Evolutionary conservation across 2,888 invertebrate genomes (phyloP).

Genomic region (Eupithecia inturbata): DNA sequence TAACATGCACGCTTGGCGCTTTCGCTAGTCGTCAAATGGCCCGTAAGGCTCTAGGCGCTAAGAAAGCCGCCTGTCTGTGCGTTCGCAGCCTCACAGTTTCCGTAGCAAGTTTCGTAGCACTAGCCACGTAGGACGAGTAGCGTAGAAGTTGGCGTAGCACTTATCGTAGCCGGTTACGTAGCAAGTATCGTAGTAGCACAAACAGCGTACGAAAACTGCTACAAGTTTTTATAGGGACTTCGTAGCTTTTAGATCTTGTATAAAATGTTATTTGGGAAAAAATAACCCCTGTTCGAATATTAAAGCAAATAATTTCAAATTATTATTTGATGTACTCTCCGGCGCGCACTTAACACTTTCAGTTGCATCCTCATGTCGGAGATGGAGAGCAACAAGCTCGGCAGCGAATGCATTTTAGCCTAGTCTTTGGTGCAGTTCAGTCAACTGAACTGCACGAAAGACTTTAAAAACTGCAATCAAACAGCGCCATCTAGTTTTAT

Average conservation of each 20-base stretch:
- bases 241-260: neutral
- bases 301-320: neutral
- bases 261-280: neutral
- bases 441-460: neutral
- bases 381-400: neutral
- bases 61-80: too few relatives aligned
- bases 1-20: too few relatives aligned
- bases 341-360: too few relatives aligned
- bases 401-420: neutral
- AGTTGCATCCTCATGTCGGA: neutral
- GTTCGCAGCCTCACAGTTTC: too few relatives aligned
- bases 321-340: neutral
- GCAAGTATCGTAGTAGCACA: neutral
- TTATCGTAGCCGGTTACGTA: neutral
- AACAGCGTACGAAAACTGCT: neutral
- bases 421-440: neutral
- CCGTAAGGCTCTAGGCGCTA: too few relatives aligned
- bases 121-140: neutral
- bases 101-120: neutral
- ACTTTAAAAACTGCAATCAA: neutral
- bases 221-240: too few relatives aligned
- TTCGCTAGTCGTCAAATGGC: too few relatives aligned
- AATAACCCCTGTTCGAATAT: neutral
- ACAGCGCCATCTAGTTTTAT: constrained; percentile 31
- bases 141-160: neutral